A percentile compares a stretch with the other conserved stretches of the same genome.
These are phyloP conservation scores for Oncorhynchus clarkii DNA, from an alignment of 2,113 vertebrate species.

Conservation along the genomic window DNA sequence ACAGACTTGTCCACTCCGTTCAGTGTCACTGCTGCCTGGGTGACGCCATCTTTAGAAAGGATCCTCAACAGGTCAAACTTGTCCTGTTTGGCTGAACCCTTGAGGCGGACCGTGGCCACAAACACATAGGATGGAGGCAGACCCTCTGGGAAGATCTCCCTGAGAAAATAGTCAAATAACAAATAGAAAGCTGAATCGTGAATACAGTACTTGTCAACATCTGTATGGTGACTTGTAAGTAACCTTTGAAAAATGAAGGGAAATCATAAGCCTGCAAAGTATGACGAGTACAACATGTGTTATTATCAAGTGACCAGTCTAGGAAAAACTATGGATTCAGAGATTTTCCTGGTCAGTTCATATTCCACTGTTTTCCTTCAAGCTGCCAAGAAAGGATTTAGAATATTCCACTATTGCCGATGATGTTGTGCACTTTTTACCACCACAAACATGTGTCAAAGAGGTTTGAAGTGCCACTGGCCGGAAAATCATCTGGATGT, in stretches of 20 bases:
- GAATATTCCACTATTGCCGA: background rate
- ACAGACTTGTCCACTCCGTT: conserved; percentile 62
- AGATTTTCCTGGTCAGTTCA: too few relatives aligned
- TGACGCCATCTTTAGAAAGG: conserved; percentile 65
- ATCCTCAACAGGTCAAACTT: conserved; percentile 77
- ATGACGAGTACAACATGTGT: too few relatives aligned
- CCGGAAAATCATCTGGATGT: background rate
- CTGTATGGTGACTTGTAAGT: too few relatives aligned
- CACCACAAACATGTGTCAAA: background rate
- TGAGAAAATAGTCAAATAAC: conserved; percentile 22
- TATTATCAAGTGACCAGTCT: background rate
- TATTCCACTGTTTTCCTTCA: background rate
- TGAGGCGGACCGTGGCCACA: conserved; percentile 74
- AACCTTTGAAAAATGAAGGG: too few relatives aligned
- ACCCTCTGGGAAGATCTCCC: conserved; percentile 80
- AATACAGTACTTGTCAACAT: too few relatives aligned
- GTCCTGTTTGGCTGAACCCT: conserved; percentile 44
- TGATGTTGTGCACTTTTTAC: conserved; percentile 3
- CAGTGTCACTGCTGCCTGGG: conserved; percentile 73
- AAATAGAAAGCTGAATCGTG: too few relatives aligned
- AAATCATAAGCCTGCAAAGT: too few relatives aligned
- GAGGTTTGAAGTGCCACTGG: conserved; percentile 1
- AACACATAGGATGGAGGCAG: conserved; percentile 80
- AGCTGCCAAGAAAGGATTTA: background rate
- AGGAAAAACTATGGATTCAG: background rate